phyloP scores from a whole-genome alignment of 2,113 vertebrate species.

The Eulacestoma nigropectus region DNA sequence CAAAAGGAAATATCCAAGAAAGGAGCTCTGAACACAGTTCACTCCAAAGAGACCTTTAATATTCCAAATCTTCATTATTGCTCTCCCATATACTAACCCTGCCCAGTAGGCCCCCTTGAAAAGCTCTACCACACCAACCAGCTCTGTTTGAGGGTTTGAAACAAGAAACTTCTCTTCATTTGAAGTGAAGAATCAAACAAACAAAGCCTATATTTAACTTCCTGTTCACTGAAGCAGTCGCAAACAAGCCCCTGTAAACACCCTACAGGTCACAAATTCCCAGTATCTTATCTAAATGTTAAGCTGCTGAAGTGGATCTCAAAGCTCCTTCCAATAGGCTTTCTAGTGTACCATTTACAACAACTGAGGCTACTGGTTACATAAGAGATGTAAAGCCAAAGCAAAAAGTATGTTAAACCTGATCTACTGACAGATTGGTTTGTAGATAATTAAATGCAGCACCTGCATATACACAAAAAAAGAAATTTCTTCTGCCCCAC shows the following conservation, averaged over 20 bases:
- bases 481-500: background rate
- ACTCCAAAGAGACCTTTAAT: background rate
- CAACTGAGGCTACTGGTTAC: background rate
- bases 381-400: background rate
- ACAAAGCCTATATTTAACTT: background rate
- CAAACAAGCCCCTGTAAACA: constrained; percentile 8
- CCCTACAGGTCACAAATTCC: background rate
- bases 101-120: background rate
- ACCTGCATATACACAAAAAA: background rate
- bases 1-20: background rate
- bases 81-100: background rate
- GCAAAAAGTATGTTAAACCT: background rate
- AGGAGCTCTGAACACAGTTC: background rate
- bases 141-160: background rate
- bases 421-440: background rate
- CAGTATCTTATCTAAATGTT: constrained; percentile 8
- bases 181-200: background rate
- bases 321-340: constrained; percentile 20
- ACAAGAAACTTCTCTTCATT: background rate
- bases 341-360: background rate
- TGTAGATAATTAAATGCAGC: background rate
- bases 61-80: background rate
- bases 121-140: background rate
- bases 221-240: background rate
- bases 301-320: constrained; percentile 28